Evolutionary conservation across 2,797 vertebrate species (phyloP).

Genomic region (Pampus argenteus): DNA sequence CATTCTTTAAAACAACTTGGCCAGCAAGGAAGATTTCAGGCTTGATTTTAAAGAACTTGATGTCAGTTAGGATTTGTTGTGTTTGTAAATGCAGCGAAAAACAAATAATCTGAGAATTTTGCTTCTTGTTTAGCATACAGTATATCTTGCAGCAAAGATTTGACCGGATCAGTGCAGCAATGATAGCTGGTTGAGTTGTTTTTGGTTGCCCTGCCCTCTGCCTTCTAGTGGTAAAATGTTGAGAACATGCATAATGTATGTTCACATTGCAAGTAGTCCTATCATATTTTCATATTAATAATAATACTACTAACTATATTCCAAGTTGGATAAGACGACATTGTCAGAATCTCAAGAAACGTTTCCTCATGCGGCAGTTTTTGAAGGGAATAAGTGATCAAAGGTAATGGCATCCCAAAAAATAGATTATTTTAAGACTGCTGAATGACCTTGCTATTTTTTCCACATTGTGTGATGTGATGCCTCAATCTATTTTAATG

Average conservation of each 20-base stretch:
- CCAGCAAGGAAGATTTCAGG: slow-evolving; percentile 1
- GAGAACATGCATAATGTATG: background rate
- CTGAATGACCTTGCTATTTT: slow-evolving; percentile 39
- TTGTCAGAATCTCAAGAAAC: background rate
- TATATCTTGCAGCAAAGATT: background rate
- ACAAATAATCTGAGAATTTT: background rate
- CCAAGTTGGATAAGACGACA: background rate
- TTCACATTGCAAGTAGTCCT: too few relatives aligned
- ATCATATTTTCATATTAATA: too few relatives aligned
- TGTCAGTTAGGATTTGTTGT: background rate
- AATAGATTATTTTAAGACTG: slow-evolving; percentile 4
- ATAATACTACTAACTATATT: background rate
- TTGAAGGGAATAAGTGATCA: background rate
- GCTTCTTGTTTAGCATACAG: background rate
- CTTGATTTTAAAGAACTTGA: background rate
- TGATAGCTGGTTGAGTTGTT: background rate
- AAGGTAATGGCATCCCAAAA: background rate
- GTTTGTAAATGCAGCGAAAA: background rate
- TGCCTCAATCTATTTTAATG: slow-evolving; percentile 52
- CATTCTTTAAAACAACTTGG: slow-evolving; percentile 45
- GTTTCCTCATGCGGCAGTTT: background rate
- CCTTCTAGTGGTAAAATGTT: slow-evolving; percentile 29
- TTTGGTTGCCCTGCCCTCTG: background rate
- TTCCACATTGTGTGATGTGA: slow-evolving; percentile 17
- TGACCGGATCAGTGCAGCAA: background rate